Conservation (phyloP, 2,113 vertebrate species). For the Bos indicus region DNA sequence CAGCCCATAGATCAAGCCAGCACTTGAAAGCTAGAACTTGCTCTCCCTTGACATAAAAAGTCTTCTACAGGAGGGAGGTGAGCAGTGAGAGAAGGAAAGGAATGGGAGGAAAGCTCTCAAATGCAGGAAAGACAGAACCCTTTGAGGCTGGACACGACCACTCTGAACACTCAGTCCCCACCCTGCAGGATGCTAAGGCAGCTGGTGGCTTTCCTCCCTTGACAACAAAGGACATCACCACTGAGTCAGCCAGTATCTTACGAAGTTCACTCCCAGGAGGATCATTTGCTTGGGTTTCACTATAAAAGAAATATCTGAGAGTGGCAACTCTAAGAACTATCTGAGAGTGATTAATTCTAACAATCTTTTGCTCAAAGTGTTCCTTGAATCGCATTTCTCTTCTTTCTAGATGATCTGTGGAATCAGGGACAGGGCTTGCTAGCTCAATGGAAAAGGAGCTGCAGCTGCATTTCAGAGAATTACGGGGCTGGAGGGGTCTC, state of each 20-base stretch:
- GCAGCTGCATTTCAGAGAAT: not conserved
- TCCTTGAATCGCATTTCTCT: not conserved
- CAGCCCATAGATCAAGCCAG: not conserved
- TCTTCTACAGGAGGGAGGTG: not conserved
- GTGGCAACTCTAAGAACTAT: not conserved
- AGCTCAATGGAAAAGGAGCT: not conserved
- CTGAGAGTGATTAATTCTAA: not conserved
- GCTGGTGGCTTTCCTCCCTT: not conserved
- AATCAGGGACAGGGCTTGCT: not conserved
- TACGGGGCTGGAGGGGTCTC: not conserved
- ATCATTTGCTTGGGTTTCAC: not conserved
- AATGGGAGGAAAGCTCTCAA: accelerated
- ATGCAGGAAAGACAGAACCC: not conserved
- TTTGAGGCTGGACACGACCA: accelerated
- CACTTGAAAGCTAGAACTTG: not conserved
- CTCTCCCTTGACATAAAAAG: not conserved
- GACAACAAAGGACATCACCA: not conserved
- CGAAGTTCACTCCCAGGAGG: not conserved
- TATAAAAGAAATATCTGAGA: not conserved
- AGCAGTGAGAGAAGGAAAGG: not conserved
- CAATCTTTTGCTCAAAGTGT: not conserved
- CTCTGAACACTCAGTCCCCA: not conserved
- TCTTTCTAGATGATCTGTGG: not conserved
- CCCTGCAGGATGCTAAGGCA: accelerated
- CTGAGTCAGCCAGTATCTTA: not conserved